Evolutionary conservation across 2,113 vertebrate genomes (phyloP).

Genomic region (Cromileptes altivelis): DNA sequence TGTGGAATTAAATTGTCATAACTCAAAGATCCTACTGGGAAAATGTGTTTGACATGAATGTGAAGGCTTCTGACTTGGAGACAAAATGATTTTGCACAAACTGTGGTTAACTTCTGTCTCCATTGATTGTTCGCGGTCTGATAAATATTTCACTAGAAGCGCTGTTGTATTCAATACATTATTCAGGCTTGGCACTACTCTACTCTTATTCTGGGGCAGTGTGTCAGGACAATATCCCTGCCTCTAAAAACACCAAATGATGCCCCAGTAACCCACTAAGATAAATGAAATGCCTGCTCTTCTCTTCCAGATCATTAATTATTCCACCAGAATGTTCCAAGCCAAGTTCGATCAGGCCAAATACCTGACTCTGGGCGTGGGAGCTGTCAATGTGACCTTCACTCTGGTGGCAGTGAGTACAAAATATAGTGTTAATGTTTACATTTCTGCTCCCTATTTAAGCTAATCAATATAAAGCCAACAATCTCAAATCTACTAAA

Average conservation of each 20-base stretch:
- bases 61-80: neutral
- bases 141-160: constrained; percentile 1
- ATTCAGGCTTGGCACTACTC: constrained; percentile 21
- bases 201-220: constrained; percentile 21
- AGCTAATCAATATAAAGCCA: neutral
- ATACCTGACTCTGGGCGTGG: constrained; percentile 79
- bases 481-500: neutral
- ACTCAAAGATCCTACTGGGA: neutral
- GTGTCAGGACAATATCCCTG: neutral
- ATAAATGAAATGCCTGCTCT: neutral
- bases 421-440: neutral
- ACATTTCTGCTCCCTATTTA: neutral
- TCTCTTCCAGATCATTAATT: constrained; percentile 83
- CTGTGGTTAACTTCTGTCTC: neutral
- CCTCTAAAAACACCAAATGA: neutral
- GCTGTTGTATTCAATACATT: neutral
- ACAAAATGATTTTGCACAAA: neutral
- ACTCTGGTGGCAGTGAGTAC: constrained; percentile 79
- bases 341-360: constrained; percentile 76
- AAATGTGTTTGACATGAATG: neutral
- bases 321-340: constrained; percentile 81
- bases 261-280: constrained; percentile 25
- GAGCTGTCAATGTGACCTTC: constrained; percentile 79
- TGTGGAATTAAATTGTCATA: no score
- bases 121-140: neutral